These are phyloP conservation scores for Ptychochromis oligacanthus DNA, from an alignment of 2,113 vertebrate species.

Conservation along the genomic window DNA sequence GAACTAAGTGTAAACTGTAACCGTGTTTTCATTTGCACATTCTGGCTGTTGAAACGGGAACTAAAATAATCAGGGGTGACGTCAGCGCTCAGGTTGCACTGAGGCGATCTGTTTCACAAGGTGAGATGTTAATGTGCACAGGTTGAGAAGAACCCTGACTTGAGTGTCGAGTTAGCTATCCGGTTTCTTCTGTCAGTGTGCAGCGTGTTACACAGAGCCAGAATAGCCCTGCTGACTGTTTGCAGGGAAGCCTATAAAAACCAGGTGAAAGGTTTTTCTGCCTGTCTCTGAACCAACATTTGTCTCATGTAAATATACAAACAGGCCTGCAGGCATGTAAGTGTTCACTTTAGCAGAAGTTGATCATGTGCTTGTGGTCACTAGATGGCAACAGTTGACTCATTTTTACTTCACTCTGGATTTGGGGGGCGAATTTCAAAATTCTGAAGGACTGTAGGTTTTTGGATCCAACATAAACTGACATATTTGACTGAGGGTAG, in stretches of 20 bases:
- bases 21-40: neutral
- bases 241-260: neutral
- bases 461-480: neutral
- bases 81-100: conserved; percentile 18
- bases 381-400: conserved; percentile 51
- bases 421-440: neutral
- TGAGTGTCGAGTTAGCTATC: neutral
- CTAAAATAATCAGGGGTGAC: neutral
- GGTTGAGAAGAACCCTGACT: conserved; percentile 22
- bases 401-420: neutral
- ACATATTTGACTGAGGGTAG: neutral
- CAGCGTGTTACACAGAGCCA: conserved; percentile 4
- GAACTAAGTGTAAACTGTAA: neutral
- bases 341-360: neutral
- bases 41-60: neutral
- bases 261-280: neutral
- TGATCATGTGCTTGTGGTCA: neutral
- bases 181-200: conserved; percentile 19
- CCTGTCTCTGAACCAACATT: neutral
- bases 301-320: neutral
- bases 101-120: neutral
- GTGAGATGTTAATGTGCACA: conserved; percentile 25
- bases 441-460: neutral
- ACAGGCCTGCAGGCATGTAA: neutral
- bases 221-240: neutral